Evolutionary conservation across 2,797 vertebrate genomes (phyloP).

Genomic region (Chaetodon trifasciatus): DNA sequence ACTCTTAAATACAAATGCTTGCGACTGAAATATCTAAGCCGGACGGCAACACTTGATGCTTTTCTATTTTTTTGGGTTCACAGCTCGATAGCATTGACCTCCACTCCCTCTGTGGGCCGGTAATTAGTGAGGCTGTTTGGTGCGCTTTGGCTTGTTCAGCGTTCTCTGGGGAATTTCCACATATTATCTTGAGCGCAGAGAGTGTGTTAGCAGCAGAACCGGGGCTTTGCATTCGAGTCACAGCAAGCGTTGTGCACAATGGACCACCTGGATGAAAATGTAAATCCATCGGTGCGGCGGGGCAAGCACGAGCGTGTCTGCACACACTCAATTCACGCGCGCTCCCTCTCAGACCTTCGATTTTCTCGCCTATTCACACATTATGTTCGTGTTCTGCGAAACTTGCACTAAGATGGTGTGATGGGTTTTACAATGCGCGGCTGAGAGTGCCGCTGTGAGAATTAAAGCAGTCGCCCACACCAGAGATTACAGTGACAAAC

Average conservation of each 20-base stretch:
- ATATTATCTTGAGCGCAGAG: conserved; percentile 42
- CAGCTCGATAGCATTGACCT: conserved; percentile 69
- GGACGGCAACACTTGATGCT: conserved; percentile 3
- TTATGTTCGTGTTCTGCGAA: conserved; percentile 53
- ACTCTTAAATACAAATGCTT: conserved; percentile 4
- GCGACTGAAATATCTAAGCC: conserved; percentile 23
- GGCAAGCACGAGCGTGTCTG: conserved; percentile 16
- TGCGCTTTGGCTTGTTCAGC: conserved; percentile 53
- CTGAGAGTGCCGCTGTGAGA: conserved; percentile 56
- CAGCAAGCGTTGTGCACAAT: conserved; percentile 16
- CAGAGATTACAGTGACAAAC: conserved; percentile 72
- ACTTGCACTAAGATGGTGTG: conserved; percentile 44
- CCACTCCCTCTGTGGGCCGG: conserved; percentile 44
- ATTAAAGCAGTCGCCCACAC: conserved; percentile 66
- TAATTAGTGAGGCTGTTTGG: conserved; percentile 69
- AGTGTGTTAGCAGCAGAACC: conserved; percentile 28
- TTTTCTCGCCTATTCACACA: conserved; percentile 51
- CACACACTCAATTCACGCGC: background rate
- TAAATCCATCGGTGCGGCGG: conserved; percentile 33
- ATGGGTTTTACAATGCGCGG: conserved; percentile 49
- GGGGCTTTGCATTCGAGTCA: conserved; percentile 36
- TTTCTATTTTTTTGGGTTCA: conserved; percentile 28
- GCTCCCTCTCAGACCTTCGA: conserved; percentile 23
- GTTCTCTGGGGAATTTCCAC: conserved; percentile 59
- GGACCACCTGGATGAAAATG: conserved; percentile 47